Percentiles rank a stretch among this genome's conserved stretches.
These are phyloP conservation scores for Girardinichthys multiradiatus DNA, from an alignment of 2,113 vertebrate genomes.

Conservation along the genomic window DNA sequence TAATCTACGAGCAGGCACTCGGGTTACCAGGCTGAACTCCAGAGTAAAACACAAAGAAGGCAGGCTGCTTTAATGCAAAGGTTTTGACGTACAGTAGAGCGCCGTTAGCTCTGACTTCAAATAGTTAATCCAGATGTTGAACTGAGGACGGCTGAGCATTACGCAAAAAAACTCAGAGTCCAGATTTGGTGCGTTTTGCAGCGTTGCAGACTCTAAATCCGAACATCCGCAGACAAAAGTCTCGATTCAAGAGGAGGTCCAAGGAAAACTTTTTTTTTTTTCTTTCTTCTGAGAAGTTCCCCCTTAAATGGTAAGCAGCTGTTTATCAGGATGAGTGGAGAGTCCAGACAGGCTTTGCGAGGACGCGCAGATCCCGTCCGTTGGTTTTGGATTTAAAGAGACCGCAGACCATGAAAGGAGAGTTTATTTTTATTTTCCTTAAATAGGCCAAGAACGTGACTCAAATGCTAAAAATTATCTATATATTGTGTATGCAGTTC, in stretches of 20 bases:
- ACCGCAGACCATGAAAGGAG: conserved; percentile 63
- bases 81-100: conserved; percentile 24
- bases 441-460: conserved; percentile 3
- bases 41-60: conserved; percentile 10
- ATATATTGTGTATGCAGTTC: neutral
- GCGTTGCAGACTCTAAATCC: conserved; percentile 10
- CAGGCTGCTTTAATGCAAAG: conserved; percentile 25
- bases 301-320: conserved; percentile 67
- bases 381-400: conserved; percentile 77
- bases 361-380: conserved; percentile 56
- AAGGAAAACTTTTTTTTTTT: conserved; percentile 27
- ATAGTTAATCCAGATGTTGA: conserved; percentile 81
- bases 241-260: conserved; percentile 15
- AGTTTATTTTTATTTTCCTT: neutral
- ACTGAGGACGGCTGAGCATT: conserved; percentile 54
- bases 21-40: conserved; percentile 54
- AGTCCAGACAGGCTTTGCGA: conserved; percentile 51
- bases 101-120: conserved; percentile 62
- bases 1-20: conserved; percentile 79
- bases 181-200: conserved; percentile 54
- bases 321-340: conserved; percentile 66
- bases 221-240: neutral
- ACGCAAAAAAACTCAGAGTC: conserved; percentile 55
- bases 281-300: conserved; percentile 17
- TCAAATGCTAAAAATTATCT: neutral